Percentiles rank a stretch among this genome's conserved stretches.
Conservation (phyloP, 2,888 invertebrate species). For the Mimas tiliae region DNA sequence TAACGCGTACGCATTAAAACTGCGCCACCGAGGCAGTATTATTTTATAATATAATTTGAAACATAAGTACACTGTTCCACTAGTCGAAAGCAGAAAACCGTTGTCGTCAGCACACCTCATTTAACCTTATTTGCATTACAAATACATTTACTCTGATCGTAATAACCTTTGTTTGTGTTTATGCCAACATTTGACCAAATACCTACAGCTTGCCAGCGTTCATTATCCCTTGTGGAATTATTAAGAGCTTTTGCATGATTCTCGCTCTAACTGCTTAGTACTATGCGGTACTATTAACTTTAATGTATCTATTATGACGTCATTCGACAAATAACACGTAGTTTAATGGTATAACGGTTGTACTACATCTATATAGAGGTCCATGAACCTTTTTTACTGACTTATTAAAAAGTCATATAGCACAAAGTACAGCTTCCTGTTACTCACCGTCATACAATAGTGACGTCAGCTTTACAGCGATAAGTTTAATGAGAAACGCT, state of each 20-base stretch:
- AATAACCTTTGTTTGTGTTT: slow-evolving; percentile 28
- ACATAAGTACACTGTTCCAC: not conserved
- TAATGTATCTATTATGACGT: not conserved
- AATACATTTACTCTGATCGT: slow-evolving; percentile 25
- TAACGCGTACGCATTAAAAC: too few relatives aligned
- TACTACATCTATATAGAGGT: not conserved
- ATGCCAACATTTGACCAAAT: slow-evolving; percentile 33
- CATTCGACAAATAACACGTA: not conserved
- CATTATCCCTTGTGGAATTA: not conserved
- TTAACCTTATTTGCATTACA: slow-evolving; percentile 23
- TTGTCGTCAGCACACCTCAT: not conserved
- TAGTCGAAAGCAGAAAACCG: not conserved
- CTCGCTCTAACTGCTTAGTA: not conserved
- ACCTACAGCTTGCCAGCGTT: slow-evolving; percentile 14
- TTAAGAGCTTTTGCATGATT: not conserved
- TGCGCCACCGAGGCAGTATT: too few relatives aligned
- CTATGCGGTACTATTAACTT: not conserved
- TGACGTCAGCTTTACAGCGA: too few relatives aligned
- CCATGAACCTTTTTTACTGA: too few relatives aligned
- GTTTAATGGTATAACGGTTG: not conserved
- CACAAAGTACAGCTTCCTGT: too few relatives aligned
- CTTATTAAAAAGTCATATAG: too few relatives aligned
- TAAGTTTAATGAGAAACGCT: too few relatives aligned
- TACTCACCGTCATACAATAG: too few relatives aligned
- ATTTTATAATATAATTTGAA: too few relatives aligned